Evolutionary conservation across 2,888 invertebrate species (phyloP).

Genomic region (Rapana venosa): DNA sequence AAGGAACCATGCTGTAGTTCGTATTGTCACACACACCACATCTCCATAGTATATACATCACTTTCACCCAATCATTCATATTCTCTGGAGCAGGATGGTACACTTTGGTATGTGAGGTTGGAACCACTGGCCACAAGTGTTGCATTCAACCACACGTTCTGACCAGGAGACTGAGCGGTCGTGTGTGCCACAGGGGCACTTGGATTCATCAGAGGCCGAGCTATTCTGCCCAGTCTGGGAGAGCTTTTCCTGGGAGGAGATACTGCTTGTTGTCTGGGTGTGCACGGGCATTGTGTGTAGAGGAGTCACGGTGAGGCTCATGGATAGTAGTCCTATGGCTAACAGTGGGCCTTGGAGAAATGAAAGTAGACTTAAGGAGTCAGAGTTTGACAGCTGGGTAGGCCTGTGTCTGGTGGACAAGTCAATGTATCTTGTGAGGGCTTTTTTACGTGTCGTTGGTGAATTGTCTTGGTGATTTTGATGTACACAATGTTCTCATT

Average conservation of each 20-base stretch:
- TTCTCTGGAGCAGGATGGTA: background rate
- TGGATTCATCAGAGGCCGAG: background rate
- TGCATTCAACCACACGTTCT: conserved; percentile 11
- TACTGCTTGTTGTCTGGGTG: background rate
- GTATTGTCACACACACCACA: conserved; percentile 27
- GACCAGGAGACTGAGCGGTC: background rate
- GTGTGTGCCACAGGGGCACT: background rate
- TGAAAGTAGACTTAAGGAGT: too few relatives aligned
- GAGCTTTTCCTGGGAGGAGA: background rate
- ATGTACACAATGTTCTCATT: too few relatives aligned
- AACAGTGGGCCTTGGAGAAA: background rate
- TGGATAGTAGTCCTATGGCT: background rate
- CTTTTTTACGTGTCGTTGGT: background rate
- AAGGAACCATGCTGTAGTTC: conserved; percentile 17
- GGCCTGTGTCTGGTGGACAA: background rate
- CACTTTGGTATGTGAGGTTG: conserved; percentile 11
- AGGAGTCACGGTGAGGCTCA: background rate
- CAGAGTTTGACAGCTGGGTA: background rate
- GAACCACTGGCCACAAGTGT: conserved; percentile 19
- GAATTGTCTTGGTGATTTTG: background rate
- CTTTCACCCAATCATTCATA: conserved; percentile 12
- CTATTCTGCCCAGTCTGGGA: too few relatives aligned
- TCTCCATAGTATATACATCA: conserved; percentile 20
- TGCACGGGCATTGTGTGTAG: background rate
- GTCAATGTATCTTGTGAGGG: background rate